A percentile compares a stretch with the other conserved stretches of the same genome.
These are phyloP conservation scores for Malacoctenus gilli DNA, from an alignment of 2,797 vertebrate genomes.

Conservation along the genomic window DNA sequence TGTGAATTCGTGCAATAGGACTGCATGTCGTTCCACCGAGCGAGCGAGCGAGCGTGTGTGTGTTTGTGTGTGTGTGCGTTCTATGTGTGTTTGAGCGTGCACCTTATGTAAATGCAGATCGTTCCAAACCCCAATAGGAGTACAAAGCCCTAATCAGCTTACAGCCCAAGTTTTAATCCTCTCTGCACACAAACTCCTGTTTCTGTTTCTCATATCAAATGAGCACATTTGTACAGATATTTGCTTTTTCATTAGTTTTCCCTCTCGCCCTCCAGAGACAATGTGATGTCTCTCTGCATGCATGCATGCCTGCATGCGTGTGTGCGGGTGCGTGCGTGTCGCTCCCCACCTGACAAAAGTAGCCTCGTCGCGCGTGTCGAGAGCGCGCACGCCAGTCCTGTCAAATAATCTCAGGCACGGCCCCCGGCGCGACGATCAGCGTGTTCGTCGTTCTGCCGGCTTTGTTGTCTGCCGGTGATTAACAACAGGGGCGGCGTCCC, in stretches of 20 bases:
- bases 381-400: constrained; percentile 18
- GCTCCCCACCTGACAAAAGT: constrained; percentile 7
- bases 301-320: constrained; percentile 3
- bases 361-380: constrained; percentile 10
- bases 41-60: constrained; percentile 10
- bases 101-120: constrained; percentile 76
- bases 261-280: constrained; percentile 35
- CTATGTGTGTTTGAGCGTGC: constrained; percentile 34
- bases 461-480: constrained; percentile 32
- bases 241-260: constrained; percentile 60
- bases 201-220: constrained; percentile 72
- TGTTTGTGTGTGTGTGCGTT: constrained; percentile 15
- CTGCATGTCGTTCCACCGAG: constrained; percentile 12
- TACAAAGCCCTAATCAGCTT: constrained; percentile 78
- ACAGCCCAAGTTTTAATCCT: constrained; percentile 77
- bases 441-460: constrained; percentile 31
- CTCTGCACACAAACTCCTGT: constrained; percentile 68
- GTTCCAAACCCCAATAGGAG: constrained; percentile 71
- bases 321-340: constrained; percentile 1
- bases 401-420: constrained; percentile 23
- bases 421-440: constrained; percentile 27
- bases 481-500: constrained; percentile 22
- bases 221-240: constrained; percentile 69
- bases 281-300: constrained; percentile 19
- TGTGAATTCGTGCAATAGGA: constrained; percentile 46